Conservation (phyloP, 2,888 invertebrate species). For the Megamerina dolium region DNA sequence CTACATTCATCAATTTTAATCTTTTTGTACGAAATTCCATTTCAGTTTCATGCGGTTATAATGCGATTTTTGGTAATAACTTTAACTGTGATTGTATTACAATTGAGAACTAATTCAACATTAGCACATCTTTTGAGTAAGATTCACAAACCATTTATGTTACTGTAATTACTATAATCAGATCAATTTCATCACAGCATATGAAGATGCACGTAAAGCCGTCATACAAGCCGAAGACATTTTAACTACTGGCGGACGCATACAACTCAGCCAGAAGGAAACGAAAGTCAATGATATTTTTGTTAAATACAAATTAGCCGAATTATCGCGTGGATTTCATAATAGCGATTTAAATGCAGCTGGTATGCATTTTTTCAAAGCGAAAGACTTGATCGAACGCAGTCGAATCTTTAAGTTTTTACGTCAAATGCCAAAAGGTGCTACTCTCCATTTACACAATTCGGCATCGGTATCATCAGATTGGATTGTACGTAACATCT, state of each 20-base stretch:
- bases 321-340: constrained; percentile 33
- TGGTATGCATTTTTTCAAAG: constrained; percentile 54
- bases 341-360: constrained; percentile 47
- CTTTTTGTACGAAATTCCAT: too few species aligned
- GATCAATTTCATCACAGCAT: constrained; percentile 25
- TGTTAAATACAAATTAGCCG: constrained; percentile 37
- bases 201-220: constrained; percentile 37
- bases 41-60: too few species aligned
- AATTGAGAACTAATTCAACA: too few species aligned
- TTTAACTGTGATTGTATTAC: too few species aligned
- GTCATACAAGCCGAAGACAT: constrained; percentile 40
- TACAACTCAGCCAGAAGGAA: constrained; percentile 32
- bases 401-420: constrained; percentile 56
- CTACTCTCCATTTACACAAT: constrained; percentile 54
- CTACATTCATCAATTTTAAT: too few species aligned
- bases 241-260: constrained; percentile 39
- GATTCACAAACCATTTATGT: too few species aligned
- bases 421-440: constrained; percentile 55
- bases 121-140: too few species aligned
- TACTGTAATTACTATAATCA: too few species aligned
- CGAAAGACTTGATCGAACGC: constrained; percentile 51
- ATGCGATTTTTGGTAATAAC: too few species aligned
- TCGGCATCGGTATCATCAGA: constrained; percentile 52
- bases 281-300: constrained; percentile 37
- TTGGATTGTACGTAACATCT: constrained; percentile 52